A percentile compares a stretch with the other conserved stretches of the same genome.
phyloP scores from a whole-genome alignment of 2,888 invertebrate species.

The Lasioglossum morio region DNA sequence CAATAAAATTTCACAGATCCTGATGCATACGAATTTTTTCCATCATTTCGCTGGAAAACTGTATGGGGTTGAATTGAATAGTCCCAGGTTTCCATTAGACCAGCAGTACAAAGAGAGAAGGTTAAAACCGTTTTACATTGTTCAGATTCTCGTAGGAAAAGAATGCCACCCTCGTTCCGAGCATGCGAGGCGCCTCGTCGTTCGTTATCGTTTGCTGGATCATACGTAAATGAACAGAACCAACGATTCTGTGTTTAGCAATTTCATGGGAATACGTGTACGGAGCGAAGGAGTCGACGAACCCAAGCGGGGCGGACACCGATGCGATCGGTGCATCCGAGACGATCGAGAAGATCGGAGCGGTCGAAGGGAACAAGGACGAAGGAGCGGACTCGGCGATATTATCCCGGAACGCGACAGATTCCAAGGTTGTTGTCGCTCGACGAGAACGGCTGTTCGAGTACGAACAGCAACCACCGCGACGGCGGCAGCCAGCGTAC shows the following conservation, averaged over 20 bases:
- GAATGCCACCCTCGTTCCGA: not conserved
- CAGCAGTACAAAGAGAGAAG: too few relatives aligned
- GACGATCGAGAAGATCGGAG: constrained; percentile 33
- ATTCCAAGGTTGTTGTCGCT: not conserved
- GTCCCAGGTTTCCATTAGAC: too few relatives aligned
- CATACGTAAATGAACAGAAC: not conserved
- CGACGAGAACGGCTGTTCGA: constrained; percentile 23
- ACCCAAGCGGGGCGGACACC: not conserved
- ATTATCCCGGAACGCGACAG: constrained; percentile 47
- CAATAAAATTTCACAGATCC: too few relatives aligned
- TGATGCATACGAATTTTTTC: too few relatives aligned
- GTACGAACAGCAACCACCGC: constrained; percentile 57
- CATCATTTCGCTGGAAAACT: too few relatives aligned
- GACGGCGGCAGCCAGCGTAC: constrained; percentile 72
- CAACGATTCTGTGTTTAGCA: not conserved
- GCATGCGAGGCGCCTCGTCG: not conserved
- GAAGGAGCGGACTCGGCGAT: constrained; percentile 2
- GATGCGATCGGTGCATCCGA: constrained; percentile 42
- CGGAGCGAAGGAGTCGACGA: constrained; percentile 30
- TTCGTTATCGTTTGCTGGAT: not conserved
- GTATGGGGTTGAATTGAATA: too few relatives aligned
- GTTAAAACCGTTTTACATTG: not conserved
- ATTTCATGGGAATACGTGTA: not conserved
- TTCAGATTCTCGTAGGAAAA: not conserved
- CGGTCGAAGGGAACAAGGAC: constrained; percentile 52